Evolutionary conservation across 2,888 invertebrate species (phyloP).

Genomic region (Trimorus sp.): DNA sequence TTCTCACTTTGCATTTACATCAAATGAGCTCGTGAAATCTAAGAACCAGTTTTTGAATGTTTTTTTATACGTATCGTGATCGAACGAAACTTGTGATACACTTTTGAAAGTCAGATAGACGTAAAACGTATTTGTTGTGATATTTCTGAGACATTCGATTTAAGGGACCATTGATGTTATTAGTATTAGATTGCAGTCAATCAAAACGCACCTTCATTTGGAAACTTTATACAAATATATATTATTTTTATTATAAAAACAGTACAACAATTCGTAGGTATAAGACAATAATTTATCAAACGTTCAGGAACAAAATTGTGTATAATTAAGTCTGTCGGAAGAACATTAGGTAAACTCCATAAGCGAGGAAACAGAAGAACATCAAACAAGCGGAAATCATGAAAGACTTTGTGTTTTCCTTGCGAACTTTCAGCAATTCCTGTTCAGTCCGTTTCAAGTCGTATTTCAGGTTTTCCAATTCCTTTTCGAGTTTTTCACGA

Average conservation of each 20-base stretch:
- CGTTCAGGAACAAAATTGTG: not conserved
- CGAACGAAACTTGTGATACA: constrained; percentile 18
- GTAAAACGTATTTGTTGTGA: constrained; percentile 16
- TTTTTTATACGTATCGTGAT: not conserved
- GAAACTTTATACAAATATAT: too few species aligned
- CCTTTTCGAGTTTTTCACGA: constrained; percentile 75
- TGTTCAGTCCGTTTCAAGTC: constrained; percentile 74
- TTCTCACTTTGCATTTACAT: not conserved
- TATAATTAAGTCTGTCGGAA: constrained; percentile 55
- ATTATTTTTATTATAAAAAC: not conserved
- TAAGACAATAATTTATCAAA: not conserved
- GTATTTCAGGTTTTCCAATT: constrained; percentile 74
- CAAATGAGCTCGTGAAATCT: not conserved
- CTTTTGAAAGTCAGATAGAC: not conserved
- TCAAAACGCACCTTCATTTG: too few species aligned
- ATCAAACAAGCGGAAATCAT: constrained; percentile 74
- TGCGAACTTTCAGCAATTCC: constrained; percentile 71
- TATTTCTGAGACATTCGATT: constrained; percentile 2
- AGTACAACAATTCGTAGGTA: not conserved
- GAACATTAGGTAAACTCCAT: constrained; percentile 66
- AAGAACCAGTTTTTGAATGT: not conserved
- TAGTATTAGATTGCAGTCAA: not conserved
- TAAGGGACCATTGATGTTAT: not conserved
- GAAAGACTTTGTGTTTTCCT: constrained; percentile 75
- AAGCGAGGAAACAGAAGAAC: constrained; percentile 69